Conservation (phyloP, 92 coral and sea anemone species). For the Muricea muricata region DNA sequence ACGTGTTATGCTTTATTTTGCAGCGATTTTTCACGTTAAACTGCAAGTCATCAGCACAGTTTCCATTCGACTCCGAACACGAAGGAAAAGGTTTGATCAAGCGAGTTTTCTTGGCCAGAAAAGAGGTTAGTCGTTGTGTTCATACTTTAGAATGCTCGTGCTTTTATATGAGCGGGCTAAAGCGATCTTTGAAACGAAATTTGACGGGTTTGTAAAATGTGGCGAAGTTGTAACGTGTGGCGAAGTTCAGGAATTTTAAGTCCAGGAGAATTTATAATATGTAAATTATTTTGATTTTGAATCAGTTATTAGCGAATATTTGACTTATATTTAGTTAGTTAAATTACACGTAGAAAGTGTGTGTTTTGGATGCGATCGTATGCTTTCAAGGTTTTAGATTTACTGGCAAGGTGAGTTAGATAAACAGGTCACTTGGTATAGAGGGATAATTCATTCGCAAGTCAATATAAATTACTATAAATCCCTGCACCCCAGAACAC, state of each 20-base stretch:
- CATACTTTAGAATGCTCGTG: not conserved
- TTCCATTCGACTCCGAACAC: not conserved
- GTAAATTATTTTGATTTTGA: not conserved
- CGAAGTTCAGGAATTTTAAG: not conserved
- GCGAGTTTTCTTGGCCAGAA: not conserved
- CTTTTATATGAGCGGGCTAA: not conserved
- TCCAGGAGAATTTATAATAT: not conserved
- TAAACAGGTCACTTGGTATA: too few species aligned
- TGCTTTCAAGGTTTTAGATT: too few species aligned
- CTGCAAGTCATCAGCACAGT: too few species aligned
- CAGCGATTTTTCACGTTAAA: not conserved
- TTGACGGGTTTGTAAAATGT: not conserved
- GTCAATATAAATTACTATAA: too few species aligned
- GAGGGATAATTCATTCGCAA: too few species aligned
- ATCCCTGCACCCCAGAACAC: too few species aligned
- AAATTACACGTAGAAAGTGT: not conserved
- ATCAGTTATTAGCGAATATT: not conserved
- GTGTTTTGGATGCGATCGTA: too few species aligned
- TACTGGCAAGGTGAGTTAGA: too few species aligned
- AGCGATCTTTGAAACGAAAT: not conserved
- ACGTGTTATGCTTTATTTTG: not conserved
- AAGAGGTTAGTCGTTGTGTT: not conserved
- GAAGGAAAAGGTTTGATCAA: not conserved
- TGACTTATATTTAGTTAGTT: not conserved
- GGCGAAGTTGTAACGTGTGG: too few species aligned